Evolutionary conservation across 2,797 vertebrate genomes (phyloP).

Genomic region (Sphaeramia orbicularis): DNA sequence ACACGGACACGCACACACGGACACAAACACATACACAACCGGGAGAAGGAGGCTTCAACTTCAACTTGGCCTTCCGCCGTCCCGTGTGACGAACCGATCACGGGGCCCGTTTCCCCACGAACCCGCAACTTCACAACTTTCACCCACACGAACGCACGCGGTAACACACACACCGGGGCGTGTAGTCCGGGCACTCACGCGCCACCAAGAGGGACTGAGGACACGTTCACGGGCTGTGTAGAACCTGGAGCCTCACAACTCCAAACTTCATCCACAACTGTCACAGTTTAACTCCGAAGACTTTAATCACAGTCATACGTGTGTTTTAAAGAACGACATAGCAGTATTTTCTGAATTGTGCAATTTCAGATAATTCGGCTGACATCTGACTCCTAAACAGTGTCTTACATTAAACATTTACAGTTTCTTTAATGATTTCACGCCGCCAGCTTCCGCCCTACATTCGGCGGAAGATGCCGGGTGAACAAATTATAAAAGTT

Average conservation of each 20-base stretch:
- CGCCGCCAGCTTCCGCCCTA: constrained; percentile 48
- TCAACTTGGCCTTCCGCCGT: constrained; percentile 65
- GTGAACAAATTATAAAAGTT: constrained; percentile 43
- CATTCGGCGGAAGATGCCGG: constrained; percentile 21
- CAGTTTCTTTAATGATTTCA: constrained; percentile 20
- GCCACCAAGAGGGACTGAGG: constrained; percentile 27
- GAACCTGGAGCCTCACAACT: constrained; percentile 1
- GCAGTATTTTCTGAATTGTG: fast-evolving
- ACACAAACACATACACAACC: constrained; percentile 20
- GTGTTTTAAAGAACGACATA: neutral
- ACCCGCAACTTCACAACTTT: constrained; percentile 39
- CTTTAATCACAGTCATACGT: neutral
- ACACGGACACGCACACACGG: constrained; percentile 13
- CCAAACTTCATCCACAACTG: constrained; percentile 43
- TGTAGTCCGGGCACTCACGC: neutral
- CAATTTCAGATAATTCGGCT: constrained; percentile 40
- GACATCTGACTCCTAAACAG: neutral
- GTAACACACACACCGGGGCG: neutral
- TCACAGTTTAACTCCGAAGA: neutral
- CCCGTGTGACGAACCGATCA: constrained; percentile 30
- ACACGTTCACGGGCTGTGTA: neutral
- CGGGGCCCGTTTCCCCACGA: constrained; percentile 17
- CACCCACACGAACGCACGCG: neutral
- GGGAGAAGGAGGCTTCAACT: constrained; percentile 55
- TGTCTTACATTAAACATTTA: neutral